phyloP scores from a whole-genome alignment of 2,888 invertebrate species.

The Ligdia adustata region DNA sequence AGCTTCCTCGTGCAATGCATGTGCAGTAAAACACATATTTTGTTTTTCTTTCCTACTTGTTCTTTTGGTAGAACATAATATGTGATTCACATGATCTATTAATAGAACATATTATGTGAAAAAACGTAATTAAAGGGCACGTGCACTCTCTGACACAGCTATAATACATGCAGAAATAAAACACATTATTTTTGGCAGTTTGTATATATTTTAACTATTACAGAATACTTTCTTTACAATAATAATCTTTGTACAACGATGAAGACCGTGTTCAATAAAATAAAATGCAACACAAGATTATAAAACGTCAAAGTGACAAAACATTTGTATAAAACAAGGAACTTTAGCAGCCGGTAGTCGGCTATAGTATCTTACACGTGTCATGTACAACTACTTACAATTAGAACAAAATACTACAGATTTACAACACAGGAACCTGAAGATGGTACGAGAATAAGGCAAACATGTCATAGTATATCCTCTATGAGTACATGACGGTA shows the following conservation, averaged over 20 bases:
- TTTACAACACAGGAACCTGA: neutral
- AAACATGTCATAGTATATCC: no score
- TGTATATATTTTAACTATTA: conserved; percentile 77
- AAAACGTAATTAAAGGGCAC: no score
- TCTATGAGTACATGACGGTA: no score
- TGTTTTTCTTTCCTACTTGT: no score
- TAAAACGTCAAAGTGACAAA: conserved; percentile 62
- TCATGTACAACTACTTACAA: conserved; percentile 38
- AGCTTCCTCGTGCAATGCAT: no score
- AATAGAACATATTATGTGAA: no score
- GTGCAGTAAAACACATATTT: no score
- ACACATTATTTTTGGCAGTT: conserved; percentile 66
- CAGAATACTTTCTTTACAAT: conserved; percentile 75
- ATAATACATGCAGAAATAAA: no score
- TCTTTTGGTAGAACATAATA: no score
- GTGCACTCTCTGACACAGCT: no score
- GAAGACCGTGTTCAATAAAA: conserved; percentile 73
- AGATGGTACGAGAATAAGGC: no score
- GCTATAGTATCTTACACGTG: conserved; percentile 45
- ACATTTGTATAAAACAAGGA: conserved; percentile 54
- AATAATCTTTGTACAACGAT: conserved; percentile 74
- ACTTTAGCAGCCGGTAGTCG: conserved; percentile 38
- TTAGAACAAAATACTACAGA: conserved; percentile 9
- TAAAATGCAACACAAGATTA: conserved; percentile 73
- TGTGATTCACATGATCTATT: no score